These are phyloP conservation scores for Anas platyrhynchos DNA, from an alignment of 2,113 vertebrate species.

Conservation along the genomic window DNA sequence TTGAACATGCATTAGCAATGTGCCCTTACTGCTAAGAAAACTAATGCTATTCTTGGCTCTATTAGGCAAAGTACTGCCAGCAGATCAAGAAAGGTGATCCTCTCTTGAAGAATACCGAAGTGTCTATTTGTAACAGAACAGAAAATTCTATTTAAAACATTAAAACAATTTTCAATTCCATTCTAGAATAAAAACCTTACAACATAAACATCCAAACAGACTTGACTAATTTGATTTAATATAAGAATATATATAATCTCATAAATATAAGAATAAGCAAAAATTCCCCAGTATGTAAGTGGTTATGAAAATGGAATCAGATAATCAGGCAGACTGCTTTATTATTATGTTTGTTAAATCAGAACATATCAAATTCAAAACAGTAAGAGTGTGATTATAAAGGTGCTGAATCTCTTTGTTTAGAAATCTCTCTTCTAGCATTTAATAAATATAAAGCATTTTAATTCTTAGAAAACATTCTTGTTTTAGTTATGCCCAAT, in stretches of 20 bases:
- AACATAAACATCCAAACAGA: neutral
- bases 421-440: neutral
- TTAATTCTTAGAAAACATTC: neutral
- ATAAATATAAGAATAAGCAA: neutral
- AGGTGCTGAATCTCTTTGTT: neutral
- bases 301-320: neutral
- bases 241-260: neutral
- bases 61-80: neutral
- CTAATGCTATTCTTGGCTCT: neutral
- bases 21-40: no score
- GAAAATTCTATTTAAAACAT: neutral
- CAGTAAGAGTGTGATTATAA: neutral
- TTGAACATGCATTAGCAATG: no score
- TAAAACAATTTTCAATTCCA: neutral
- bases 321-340: neutral
- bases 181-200: neutral
- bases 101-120: no score
- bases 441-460: neutral
- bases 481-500: neutral
- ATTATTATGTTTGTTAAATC: neutral
- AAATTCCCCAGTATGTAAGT: neutral
- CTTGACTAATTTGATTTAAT: rapidly evolving
- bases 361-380: neutral
- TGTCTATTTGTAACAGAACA: neutral
- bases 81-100: neutral